These are phyloP conservation scores for Aradus depressus DNA, from an alignment of 2,888 invertebrate species.

Conservation along the genomic window DNA sequence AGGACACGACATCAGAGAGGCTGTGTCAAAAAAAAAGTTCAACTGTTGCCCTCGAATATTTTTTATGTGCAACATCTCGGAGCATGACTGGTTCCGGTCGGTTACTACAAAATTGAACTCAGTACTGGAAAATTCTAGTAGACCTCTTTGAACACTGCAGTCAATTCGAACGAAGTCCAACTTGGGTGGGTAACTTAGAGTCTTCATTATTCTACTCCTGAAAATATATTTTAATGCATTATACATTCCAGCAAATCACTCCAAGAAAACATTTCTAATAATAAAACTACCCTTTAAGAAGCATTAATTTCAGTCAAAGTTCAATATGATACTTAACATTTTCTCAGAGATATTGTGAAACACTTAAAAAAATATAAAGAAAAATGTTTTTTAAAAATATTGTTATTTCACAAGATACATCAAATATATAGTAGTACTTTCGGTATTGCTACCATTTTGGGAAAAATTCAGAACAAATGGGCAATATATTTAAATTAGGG, in stretches of 20 bases:
- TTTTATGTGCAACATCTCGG: slow-evolving; percentile 4
- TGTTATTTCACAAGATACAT: too few relatives aligned
- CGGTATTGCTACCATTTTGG: background rate
- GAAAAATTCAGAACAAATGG: slow-evolving; percentile 2
- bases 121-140: slow-evolving; percentile 14
- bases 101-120: slow-evolving; percentile 14
- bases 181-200: slow-evolving; percentile 4
- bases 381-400: too few relatives aligned
- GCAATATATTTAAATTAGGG: too few relatives aligned
- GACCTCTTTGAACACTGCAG: slow-evolving; percentile 15
- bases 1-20: background rate
- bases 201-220: slow-evolving; percentile 9
- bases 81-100: slow-evolving; percentile 12
- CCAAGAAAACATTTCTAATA: background rate
- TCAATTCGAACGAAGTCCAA: slow-evolving; percentile 15
- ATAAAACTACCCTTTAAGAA: background rate
- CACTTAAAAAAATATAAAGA: too few relatives aligned
- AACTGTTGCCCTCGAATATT: slow-evolving; percentile 8
- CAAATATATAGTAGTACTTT: too few relatives aligned
- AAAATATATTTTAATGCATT: background rate
- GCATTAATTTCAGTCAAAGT: background rate
- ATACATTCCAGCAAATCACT: slow-evolving; percentile 4
- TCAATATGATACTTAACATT: too few relatives aligned
- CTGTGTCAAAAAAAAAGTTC: background rate
- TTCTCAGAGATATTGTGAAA: too few relatives aligned